A percentile compares a stretch with the other conserved stretches of the same genome.
These are phyloP conservation scores for Hipposideros larvatus DNA, from an alignment of 2,797 vertebrate genomes.

Conservation along the genomic window DNA sequence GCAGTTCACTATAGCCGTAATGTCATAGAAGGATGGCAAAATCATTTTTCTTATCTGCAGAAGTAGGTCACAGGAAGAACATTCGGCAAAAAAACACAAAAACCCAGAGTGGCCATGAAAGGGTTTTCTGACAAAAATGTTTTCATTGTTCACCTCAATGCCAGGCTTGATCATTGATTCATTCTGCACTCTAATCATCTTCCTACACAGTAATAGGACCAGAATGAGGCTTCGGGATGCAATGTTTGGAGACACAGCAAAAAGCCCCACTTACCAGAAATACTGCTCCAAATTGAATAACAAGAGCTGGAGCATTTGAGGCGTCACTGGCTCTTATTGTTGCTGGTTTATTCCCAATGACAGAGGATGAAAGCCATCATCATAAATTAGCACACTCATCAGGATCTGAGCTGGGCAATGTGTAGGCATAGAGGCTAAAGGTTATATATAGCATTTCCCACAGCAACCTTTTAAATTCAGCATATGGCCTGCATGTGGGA, in stretches of 20 bases:
- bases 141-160: conserved; percentile 79
- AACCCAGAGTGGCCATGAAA: conserved; percentile 65
- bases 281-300: neutral
- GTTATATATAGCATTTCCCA: neutral
- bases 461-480: conserved; percentile 1
- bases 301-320: neutral
- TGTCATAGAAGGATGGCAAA: conserved; percentile 82
- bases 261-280: conserved; percentile 5
- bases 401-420: neutral
- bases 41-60: conserved; percentile 85
- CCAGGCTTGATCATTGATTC: conserved; percentile 24
- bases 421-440: neutral
- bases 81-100: conserved; percentile 64
- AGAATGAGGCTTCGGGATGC: neutral
- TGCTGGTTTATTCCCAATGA: conserved; percentile 38
- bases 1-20: conserved; percentile 76
- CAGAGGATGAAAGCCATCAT: neutral
- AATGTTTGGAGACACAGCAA: neutral
- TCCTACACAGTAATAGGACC: conserved; percentile 25
- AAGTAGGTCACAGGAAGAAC: conserved; percentile 87
- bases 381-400: neutral
- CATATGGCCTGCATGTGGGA: neutral
- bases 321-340: neutral
- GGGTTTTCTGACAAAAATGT: conserved; percentile 79
- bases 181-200: conserved; percentile 60